Evolutionary conservation across 1,140 invertebrate genomes (phyloP).

Genomic region (Drosophila santomea): DNA sequence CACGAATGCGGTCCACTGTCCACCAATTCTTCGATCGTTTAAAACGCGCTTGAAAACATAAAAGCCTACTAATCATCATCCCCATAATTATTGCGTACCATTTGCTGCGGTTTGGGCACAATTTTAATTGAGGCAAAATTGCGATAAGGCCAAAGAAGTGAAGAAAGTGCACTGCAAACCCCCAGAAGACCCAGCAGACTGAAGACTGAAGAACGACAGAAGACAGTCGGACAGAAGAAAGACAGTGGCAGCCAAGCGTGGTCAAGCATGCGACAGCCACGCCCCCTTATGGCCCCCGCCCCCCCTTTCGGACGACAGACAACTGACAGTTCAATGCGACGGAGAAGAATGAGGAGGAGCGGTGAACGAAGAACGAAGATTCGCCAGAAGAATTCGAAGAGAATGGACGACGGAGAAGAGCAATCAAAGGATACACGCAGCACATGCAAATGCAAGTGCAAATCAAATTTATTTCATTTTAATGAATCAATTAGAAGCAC

Average conservation of each 20-base stretch:
- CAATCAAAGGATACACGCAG: constrained; percentile 53
- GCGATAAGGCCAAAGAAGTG: constrained; percentile 15
- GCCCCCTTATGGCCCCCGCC: constrained; percentile 17
- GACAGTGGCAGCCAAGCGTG: constrained; percentile 66
- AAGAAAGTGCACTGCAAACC: no score
- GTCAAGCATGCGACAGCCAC: constrained; percentile 62
- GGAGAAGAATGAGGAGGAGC: constrained; percentile 1
- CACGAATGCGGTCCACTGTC: neutral
- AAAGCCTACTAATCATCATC: constrained; percentile 2
- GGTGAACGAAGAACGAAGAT: constrained; percentile 16
- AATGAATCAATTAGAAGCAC: constrained; percentile 66
- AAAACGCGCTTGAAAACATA: constrained; percentile 27
- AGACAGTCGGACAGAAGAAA: constrained; percentile 37
- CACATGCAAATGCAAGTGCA: neutral
- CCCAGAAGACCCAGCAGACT: neutral
- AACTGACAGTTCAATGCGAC: constrained; percentile 68
- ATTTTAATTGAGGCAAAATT: constrained; percentile 46
- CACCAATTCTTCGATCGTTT: constrained; percentile 3
- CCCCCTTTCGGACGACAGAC: constrained; percentile 11
- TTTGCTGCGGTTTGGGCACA: constrained; percentile 33
- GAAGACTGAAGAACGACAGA: constrained; percentile 8
- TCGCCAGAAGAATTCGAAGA: constrained; percentile 10
- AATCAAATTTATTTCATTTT: constrained; percentile 58
- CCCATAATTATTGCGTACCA: constrained; percentile 35
- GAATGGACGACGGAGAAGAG: constrained; percentile 28